Base-by-base conservation (phyloP, 2,113 vertebrate genomes). In the Pluvialis apricaria region DNA sequence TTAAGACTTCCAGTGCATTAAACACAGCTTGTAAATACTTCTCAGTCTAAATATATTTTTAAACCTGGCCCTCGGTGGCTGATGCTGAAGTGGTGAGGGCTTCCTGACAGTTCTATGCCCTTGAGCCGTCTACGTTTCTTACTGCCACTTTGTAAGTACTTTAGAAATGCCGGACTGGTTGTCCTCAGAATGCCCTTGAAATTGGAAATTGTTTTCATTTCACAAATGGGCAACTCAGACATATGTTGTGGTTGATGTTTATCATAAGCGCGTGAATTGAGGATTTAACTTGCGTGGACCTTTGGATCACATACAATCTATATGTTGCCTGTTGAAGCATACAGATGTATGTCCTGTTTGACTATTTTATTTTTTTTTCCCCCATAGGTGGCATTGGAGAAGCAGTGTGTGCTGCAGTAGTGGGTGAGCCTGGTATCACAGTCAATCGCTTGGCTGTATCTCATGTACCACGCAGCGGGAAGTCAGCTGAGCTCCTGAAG, bases 311-410 rank as follows among this genome's bases (percentile, higher is more conserved):
- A 10, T 42, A 11, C 11, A 19, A 3, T 5, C 36, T 16, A 0
- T 28, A 0, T 8, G 25, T 13, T 49, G 34, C 49, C 38, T 57
- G 40, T 54, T 29, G 5, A 10, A 34, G 32, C 4, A 0, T 20
- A 3, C 22, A 34, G 2, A 1, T 38, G 8, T 8, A 15, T 31
- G 54, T 89, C 0, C 0, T 24, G 11, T 40, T 9, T 91, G 58
- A 20, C 32, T 51, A 82, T 22, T 72, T 78, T 12, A 71, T n/a
- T 51, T 49, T 49, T 49, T 22, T 45, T n/a, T n/a, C n/a, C n/a
- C n/a, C n/a, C 29, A 1, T 92, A 99, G 99, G 99, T 91, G 99
- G 99, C 96, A 98, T 99, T 13, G 99, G 99, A 10, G 99, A 99
- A 88, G 99, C 99, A 0, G 98, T 99, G 89, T 98, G 97, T 2